Percentiles rank a stretch among this genome's conserved stretches.
Evolutionary conservation across 2,797 vertebrate genomes (phyloP).

Genomic region (Molossus molossus): DNA sequence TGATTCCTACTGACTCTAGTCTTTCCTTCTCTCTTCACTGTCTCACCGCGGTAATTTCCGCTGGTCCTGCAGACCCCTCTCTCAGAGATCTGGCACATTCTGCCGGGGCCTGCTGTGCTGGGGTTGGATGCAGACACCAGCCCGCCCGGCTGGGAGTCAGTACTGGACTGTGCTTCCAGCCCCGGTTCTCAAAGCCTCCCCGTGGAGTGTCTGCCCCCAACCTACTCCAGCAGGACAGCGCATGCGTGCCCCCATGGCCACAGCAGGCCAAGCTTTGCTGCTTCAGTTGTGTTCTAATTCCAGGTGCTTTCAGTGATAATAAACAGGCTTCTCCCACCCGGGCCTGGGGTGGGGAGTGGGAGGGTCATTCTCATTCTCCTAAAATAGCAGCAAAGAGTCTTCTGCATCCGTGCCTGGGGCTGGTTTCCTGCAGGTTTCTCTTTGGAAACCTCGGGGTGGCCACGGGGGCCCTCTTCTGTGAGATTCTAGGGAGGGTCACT

Average conservation of each 20-base stretch:
- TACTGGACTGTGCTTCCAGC: background rate
- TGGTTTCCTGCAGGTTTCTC: background rate
- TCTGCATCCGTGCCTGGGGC: background rate
- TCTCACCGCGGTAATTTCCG: background rate
- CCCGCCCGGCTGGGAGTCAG: background rate
- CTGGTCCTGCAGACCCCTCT: background rate
- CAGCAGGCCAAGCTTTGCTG: background rate
- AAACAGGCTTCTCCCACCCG: background rate
- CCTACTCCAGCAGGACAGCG: background rate
- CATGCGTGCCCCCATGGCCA: background rate
- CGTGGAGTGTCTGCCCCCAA: background rate
- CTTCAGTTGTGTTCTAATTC: background rate
- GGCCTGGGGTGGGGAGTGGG: too few relatives aligned
- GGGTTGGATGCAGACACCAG: background rate
- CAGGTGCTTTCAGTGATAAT: background rate
- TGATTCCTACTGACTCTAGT: background rate
- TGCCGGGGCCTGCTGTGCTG: background rate
- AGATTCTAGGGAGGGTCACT: background rate
- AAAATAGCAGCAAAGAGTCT: background rate
- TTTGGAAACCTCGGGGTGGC: background rate
- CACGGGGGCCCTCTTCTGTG: background rate
- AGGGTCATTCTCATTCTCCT: background rate
- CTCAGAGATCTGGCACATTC: background rate
- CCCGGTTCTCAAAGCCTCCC: background rate
- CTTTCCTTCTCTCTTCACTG: background rate